These are phyloP conservation scores for Propithecus perrieri DNA, from an alignment of 2,797 vertebrate species.

Conservation along the genomic window DNA sequence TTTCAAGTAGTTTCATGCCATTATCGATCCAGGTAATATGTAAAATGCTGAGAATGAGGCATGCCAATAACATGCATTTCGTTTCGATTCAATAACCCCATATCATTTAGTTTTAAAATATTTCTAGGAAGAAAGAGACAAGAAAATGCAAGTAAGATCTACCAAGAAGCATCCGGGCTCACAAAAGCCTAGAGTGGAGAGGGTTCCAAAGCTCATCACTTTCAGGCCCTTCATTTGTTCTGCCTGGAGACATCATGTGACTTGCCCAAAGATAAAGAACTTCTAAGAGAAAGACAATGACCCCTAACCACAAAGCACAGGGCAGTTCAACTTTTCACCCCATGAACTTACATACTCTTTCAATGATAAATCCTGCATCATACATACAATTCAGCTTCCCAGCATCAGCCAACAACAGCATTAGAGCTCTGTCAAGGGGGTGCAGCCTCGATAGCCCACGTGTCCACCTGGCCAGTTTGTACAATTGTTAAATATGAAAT, in stretches of 20 bases:
- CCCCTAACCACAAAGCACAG: background rate
- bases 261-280: constrained; percentile 8
- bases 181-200: background rate
- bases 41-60: background rate
- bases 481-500: constrained; percentile 14
- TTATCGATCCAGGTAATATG: background rate
- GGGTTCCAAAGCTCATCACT: background rate
- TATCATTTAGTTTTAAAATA: background rate
- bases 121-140: constrained; percentile 18
- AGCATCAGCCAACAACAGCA: background rate
- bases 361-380: background rate
- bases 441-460: background rate
- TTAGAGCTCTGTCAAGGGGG: background rate
- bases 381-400: background rate
- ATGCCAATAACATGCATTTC: background rate
- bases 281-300: background rate
- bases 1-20: background rate
- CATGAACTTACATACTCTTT: background rate
- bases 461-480: background rate
- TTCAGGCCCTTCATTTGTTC: background rate
- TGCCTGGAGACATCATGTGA: background rate
- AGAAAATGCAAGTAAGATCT: constrained; percentile 6
- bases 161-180: background rate
- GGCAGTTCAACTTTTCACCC: background rate
- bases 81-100: background rate